These are phyloP conservation scores for Solen grandis DNA, from an alignment of 1,140 invertebrate species.

Conservation along the genomic window DNA sequence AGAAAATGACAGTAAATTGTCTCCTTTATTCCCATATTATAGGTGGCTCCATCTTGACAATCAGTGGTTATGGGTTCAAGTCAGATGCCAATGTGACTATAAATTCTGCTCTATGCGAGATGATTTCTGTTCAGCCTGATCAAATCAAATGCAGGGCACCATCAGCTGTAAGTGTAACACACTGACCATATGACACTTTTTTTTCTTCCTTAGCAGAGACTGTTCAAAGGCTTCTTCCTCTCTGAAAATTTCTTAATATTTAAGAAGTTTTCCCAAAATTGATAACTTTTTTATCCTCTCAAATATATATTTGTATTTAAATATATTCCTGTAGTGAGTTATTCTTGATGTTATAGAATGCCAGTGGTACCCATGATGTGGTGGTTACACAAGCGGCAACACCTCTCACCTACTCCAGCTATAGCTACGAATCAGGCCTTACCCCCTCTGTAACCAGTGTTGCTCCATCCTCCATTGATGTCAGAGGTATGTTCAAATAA, in stretches of 20 bases:
- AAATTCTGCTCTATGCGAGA: not conserved
- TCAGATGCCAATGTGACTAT: slow-evolving; percentile 5
- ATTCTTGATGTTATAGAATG: slow-evolving; percentile 21
- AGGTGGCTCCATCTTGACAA: slow-evolving; percentile 40
- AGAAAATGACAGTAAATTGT: no score
- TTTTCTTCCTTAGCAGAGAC: no score
- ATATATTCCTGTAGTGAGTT: no score
- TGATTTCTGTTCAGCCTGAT: not conserved
- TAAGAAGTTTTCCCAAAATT: no score
- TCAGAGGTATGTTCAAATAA: slow-evolving; percentile 8
- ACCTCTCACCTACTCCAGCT: not conserved
- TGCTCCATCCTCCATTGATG: not conserved
- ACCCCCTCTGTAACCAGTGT: slow-evolving; percentile 26
- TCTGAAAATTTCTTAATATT: no score
- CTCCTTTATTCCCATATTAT: no score
- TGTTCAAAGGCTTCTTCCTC: no score
- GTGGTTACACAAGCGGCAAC: not conserved
- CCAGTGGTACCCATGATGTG: slow-evolving; percentile 12
- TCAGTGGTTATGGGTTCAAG: slow-evolving; percentile 46
- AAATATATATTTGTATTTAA: no score
- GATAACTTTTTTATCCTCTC: no score
- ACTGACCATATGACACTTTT: no score
- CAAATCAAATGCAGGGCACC: slow-evolving; percentile 31
- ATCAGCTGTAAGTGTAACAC: slow-evolving; percentile 27
- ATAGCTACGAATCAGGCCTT: slow-evolving; percentile 8